Conservation (phyloP, 2,113 vertebrate genomes). For the Trachemys scripta region DNA sequence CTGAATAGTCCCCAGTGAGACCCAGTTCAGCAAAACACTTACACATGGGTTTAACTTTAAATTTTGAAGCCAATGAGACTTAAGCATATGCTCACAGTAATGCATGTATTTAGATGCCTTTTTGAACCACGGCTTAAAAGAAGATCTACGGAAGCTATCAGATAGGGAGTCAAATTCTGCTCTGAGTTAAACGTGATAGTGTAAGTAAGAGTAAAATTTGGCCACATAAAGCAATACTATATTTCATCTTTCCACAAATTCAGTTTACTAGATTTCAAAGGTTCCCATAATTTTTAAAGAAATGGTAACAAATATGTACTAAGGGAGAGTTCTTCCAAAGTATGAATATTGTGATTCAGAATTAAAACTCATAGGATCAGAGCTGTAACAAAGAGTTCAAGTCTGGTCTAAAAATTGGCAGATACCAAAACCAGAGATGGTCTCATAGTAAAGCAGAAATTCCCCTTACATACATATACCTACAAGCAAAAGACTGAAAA, state of each 20-base stretch:
- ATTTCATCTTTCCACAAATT: neutral
- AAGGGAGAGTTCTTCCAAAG: constrained; percentile 18
- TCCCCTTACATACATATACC: neutral
- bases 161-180: neutral
- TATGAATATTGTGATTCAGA: neutral
- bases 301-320: neutral
- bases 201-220: neutral
- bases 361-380: constrained; percentile 10
- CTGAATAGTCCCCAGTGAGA: neutral
- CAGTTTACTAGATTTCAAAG: neutral
- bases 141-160: neutral
- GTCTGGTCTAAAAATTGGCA: neutral
- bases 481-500: neutral
- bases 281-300: neutral
- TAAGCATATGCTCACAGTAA: neutral
- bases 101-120: neutral
- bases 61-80: fast-evolving
- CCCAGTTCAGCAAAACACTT: neutral
- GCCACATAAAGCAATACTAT: neutral
- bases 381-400: neutral
- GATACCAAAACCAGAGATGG: neutral
- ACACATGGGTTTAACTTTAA: fast-evolving
- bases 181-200: neutral
- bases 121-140: neutral
- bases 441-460: constrained; percentile 16